phyloP scores from a whole-genome alignment of 1,140 invertebrate genomes.

The Phortica variegata region DNA sequence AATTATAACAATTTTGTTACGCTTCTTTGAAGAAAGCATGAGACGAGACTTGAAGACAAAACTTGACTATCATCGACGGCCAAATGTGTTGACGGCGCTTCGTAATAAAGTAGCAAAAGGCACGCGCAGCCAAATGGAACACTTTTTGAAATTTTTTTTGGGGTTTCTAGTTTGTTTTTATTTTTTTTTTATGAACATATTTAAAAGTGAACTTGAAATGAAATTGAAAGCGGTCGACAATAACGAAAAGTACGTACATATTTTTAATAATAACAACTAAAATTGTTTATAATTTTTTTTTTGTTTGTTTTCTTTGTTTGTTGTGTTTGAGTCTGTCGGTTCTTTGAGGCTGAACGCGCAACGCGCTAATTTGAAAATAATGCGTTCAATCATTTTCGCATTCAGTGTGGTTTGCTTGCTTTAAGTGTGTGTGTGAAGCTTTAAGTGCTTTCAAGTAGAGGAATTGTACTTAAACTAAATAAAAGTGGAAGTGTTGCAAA shows the following conservation, averaged over 20 bases:
- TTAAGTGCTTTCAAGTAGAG: too few relatives aligned
- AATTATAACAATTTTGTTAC: constrained; percentile 54
- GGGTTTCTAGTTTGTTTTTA: constrained; percentile 33
- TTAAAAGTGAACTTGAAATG: constrained; percentile 40
- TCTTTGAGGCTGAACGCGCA: constrained; percentile 11
- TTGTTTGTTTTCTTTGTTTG: not conserved
- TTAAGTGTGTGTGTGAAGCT: too few relatives aligned
- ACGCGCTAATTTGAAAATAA: constrained; percentile 53
- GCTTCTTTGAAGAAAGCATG: constrained; percentile 44
- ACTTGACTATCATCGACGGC: not conserved
- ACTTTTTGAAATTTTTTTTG: constrained; percentile 22
- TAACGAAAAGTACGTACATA: constrained; percentile 19
- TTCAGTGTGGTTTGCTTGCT: constrained; percentile 21
- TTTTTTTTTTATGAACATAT: too few relatives aligned
- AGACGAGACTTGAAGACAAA: not conserved
- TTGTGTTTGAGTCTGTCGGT: constrained; percentile 5
- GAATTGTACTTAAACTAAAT: too few relatives aligned
- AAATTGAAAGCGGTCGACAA: constrained; percentile 37
- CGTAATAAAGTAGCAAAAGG: constrained; percentile 44
- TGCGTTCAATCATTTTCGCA: constrained; percentile 50
- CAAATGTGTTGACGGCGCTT: too few relatives aligned
- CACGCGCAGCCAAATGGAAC: constrained; percentile 41
- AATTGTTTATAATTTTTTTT: constrained; percentile 11
- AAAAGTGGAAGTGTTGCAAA: too few relatives aligned
- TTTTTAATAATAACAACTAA: not conserved